A percentile compares a stretch with the other conserved stretches of the same genome.
These are phyloP conservation scores for Eupithecia subumbrata DNA, from an alignment of 2,888 invertebrate genomes.

Conservation along the genomic window DNA sequence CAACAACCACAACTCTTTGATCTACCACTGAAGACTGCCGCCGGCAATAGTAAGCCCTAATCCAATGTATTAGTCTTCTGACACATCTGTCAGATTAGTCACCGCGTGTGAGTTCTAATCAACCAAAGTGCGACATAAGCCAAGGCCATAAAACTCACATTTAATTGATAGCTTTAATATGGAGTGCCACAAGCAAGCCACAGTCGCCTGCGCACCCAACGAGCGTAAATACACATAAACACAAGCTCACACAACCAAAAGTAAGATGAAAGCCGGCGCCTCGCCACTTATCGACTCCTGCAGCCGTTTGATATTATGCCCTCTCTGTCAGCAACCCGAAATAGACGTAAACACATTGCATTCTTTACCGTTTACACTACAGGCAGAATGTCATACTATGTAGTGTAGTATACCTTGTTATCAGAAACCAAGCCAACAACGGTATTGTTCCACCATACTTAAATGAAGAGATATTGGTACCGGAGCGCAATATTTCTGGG, in stretches of 20 bases:
- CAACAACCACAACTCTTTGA: conserved; percentile 1
- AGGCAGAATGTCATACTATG: background rate
- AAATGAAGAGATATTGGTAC: conserved; percentile 13
- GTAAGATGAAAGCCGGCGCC: conserved; percentile 77
- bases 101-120: background rate
- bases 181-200: conserved; percentile 23
- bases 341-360: conserved; percentile 68
- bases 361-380: conserved; percentile 43
- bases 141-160: conserved; percentile 14
- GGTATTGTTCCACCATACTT: conserved; percentile 6
- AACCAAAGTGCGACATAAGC: conserved; percentile 10
- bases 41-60: background rate
- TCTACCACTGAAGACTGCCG: background rate
- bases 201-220: conserved; percentile 54
- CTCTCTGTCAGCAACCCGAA: conserved; percentile 77
- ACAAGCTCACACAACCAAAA: conserved; percentile 51
- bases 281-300: conserved; percentile 78
- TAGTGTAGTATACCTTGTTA: background rate
- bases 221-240: conserved; percentile 67
- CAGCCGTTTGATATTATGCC: conserved; percentile 73
- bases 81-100: background rate
- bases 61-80: background rate
- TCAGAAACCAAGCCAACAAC: conserved; percentile 1
- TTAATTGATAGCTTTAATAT: conserved; percentile 6
- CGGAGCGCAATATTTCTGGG: conserved; percentile 22